phyloP scores from a whole-genome alignment of 1,140 invertebrate genomes.

The Neoseiulus cucumeris region DNA sequence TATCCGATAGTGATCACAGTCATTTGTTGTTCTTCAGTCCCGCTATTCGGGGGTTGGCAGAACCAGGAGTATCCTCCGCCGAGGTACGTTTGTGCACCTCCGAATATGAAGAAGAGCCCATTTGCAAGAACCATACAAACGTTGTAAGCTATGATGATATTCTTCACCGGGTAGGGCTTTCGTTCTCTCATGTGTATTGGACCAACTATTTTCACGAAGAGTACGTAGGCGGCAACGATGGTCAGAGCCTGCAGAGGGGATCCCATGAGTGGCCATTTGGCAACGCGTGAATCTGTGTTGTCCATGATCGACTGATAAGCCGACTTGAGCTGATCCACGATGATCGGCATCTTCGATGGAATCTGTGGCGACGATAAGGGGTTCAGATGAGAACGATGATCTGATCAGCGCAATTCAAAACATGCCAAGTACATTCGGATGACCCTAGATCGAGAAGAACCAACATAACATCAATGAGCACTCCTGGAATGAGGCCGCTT shows the following conservation, averaged over 20 bases:
- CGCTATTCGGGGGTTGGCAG: constrained; percentile 78
- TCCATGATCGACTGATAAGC: too few species aligned
- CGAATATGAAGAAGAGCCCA: constrained; percentile 26
- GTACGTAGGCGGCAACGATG: constrained; percentile 38
- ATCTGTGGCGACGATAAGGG: too few species aligned
- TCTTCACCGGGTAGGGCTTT: constrained; percentile 27
- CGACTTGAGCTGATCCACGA: too few species aligned
- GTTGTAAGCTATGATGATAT: constrained; percentile 29
- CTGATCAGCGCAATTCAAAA: too few species aligned
- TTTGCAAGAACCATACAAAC: constrained; percentile 29
- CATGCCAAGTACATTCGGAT: too few species aligned
- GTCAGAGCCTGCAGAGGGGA: constrained; percentile 61
- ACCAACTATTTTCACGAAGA: constrained; percentile 47
- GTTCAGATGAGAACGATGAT: too few species aligned
- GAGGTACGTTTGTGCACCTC: constrained; percentile 18
- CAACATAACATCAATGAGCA: too few species aligned
- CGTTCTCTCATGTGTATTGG: constrained; percentile 29
- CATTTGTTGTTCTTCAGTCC: constrained; percentile 45
- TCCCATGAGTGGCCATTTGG: constrained; percentile 67
- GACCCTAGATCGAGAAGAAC: too few species aligned
- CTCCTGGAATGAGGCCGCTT: too few species aligned
- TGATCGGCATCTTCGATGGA: too few species aligned
- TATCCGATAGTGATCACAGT: constrained; percentile 76
- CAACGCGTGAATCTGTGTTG: constrained; percentile 68
- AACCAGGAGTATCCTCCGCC: constrained; percentile 44